Base-by-base conservation (phyloP, 2,797 vertebrate genomes). In the Sebastes baramenuke region DNA sequence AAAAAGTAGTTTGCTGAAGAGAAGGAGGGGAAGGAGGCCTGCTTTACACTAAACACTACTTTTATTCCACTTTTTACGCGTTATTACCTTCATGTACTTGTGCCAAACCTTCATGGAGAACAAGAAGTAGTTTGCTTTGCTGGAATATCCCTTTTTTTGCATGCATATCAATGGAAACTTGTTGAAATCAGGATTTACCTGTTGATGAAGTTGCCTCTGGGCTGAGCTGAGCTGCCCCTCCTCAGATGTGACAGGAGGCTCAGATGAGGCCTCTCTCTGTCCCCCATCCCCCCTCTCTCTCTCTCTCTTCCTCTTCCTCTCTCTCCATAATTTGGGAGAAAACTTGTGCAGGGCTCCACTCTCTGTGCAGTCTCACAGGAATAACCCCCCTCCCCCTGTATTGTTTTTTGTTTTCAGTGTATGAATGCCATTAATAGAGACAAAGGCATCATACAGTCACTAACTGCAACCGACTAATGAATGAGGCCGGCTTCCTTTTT, bases 171-270 rank as follows among this genome's bases (percentile, higher is more conserved):
- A 14, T 16, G 38, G 14, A 16, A 46, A 46, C 38, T 20, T 0
- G 16, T 16, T 12, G 5, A 29, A 10, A 59, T 61, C 20, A 58
- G 42, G 76, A 60, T 87, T 75, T 79, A 76, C 78, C 87, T 87
- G 78, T 54, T 68, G 56, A 1, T 22, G 56, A 18, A 6, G 52
- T 20, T 2, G 9, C 34, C 59, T 58, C 12, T 16, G 71, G 24
- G 60, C n/a, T 32, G 6, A 60, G n/a, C 18, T n/a, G 36, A 24
- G 11, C 56, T 18, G 27, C 36, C 49, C 71, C 76, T 54, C 72
- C 59, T 82, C 75, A 73, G 32, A 66, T 49, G 52, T 82, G 85
- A 89, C 86, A 87, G 79, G 74, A 72, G 73, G 16, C 25, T 59
- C 7, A 22, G 69, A 55, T 76, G 59, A 49, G 82, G 49, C 75